Evolutionary conservation across 2,113 vertebrate species (phyloP), one percentile per base, ranked within the genome.

Genomic region (Vombatus ursinus): DNA sequence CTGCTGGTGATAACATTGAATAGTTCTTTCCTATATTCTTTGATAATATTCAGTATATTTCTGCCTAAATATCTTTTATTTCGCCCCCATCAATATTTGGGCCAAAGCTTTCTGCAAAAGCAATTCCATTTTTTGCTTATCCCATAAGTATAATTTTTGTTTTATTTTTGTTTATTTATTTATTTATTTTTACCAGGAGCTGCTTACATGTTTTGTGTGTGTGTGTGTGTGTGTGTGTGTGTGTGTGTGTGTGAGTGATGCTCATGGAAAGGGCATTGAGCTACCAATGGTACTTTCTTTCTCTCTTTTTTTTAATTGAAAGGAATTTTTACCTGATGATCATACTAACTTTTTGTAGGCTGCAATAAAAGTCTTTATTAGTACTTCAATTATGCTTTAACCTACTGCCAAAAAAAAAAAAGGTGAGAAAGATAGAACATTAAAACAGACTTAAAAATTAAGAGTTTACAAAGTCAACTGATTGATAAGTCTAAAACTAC

Each of bases 1-100:
- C 1, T 90, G 37, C n/a, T 77, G 95, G 84, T 93, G 50, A 93
- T 47, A 90, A 93, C 7, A 52, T 19, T 90, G 90, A 92, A 48
- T 93, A 89, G 37, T 22, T 91, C 90, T 49, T 95, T 94, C 24
- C 47, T 94, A 84, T 93, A 95, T 96, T 95, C 93, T 94, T 61
- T 96, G 95, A 92, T 91, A 92, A 48, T 44, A 61, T 68, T 94
- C 52, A 77, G 9, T 10, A 50, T 11, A 61, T 90, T 52, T 94
- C 44, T 89, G 94, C 2, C 37, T 95, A 51, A 90, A 91, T 90
- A 90, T 50, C 50, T 51, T 90, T 94, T 96, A n/a, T 22, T 44
- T 49, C 5, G 94, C 61, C 14, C 50, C 2, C 52, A 52, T 90
- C 1, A 24, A 93, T 48, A 95, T 89, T 92, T 96, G 92, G 31